Conservation (phyloP, 1,140 invertebrate genomes). For the Caenorhabditis latens region DNA sequence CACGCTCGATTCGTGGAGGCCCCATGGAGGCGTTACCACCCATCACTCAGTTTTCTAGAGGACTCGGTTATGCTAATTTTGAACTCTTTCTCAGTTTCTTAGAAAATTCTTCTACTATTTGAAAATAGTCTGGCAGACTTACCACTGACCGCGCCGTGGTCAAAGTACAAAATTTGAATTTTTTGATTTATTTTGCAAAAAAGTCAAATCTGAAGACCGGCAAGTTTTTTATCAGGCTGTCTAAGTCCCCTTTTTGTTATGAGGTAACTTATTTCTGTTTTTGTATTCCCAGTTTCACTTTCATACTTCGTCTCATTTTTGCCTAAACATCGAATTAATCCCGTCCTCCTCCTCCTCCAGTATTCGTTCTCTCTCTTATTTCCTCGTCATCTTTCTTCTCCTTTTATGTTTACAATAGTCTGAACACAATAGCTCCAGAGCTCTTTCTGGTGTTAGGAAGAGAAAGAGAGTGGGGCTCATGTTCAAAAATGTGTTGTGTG, state of each 20-base stretch:
- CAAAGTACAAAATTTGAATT: no score
- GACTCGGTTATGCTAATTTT: background rate
- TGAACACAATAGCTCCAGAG: slow-evolving; percentile 43
- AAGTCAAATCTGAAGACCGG: no score
- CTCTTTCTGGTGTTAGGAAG: background rate
- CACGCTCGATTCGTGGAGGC: background rate
- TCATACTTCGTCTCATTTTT: background rate
- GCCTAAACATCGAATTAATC: slow-evolving; percentile 42
- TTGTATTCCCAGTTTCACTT: background rate
- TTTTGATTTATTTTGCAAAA: no score
- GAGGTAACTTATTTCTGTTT: background rate
- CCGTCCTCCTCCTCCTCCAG: background rate
- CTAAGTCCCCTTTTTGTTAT: background rate
- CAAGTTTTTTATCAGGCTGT: no score
- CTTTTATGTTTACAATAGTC: slow-evolving; percentile 41
- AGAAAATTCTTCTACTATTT: no score
- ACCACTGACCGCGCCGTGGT: no score
- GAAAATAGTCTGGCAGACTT: no score
- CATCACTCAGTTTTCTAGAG: background rate
- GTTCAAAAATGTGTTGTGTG: slow-evolving; percentile 48
- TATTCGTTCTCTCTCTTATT: slow-evolving; percentile 27
- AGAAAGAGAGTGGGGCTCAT: background rate
- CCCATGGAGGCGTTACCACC: background rate
- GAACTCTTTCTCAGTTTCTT: background rate
- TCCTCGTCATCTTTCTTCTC: slow-evolving; percentile 30